A percentile compares a stretch with the other conserved stretches of the same genome.
These are phyloP conservation scores for Holacanthus passer DNA, from an alignment of 2,113 vertebrate species.

Conservation along the genomic window DNA sequence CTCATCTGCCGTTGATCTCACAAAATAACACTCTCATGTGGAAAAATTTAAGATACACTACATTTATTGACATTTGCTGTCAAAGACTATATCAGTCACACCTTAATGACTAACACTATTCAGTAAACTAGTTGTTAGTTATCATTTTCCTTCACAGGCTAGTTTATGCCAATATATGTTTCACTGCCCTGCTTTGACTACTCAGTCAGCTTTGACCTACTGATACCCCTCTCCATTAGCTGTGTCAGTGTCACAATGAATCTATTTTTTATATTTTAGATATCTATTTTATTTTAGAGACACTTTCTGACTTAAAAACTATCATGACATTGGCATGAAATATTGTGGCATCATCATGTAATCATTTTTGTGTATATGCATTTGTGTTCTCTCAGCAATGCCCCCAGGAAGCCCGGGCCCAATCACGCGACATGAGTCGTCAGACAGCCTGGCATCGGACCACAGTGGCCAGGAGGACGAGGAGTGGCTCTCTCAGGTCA, in stretches of 20 bases:
- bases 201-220: not conserved
- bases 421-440: conserved; percentile 93
- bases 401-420: conserved; percentile 93
- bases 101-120: not conserved
- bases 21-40: not conserved
- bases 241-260: not conserved
- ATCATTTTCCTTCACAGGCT: conserved; percentile 14
- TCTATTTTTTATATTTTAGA: no score
- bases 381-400: conserved; percentile 82
- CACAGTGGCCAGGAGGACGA: conserved; percentile 96
- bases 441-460: conserved; percentile 94
- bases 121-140: conserved; percentile 29
- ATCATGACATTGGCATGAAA: not conserved
- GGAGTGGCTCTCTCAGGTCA: conserved; percentile 99
- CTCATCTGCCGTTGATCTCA: not conserved
- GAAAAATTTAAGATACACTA: not conserved
- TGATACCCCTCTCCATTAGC: not conserved
- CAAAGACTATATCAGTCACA: not conserved
- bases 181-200: not conserved
- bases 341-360: not conserved
- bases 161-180: conserved; percentile 19
- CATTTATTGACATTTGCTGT: conserved; percentile 7
- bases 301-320: not conserved
- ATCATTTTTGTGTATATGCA: not conserved
- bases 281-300: not conserved